Evolutionary conservation across 2,888 invertebrate genomes (phyloP), one percentile per base, ranked within the genome.

Genomic region (Leptopilina drosophilae): DNA sequence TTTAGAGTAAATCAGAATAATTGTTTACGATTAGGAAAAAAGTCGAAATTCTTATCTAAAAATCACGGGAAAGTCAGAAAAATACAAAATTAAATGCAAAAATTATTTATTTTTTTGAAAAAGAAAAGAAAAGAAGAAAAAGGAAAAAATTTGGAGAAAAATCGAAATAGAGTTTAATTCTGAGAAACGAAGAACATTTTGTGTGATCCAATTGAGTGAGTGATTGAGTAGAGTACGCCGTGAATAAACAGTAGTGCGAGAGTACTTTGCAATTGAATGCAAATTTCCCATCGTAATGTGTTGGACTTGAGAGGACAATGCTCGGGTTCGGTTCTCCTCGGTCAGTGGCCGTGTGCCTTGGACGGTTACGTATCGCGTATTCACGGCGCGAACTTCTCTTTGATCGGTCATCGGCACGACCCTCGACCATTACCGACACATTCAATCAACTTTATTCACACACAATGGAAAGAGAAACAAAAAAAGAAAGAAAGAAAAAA

Each of bases 321-420:
- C 87, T 87, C 87, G 87, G 84, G 83, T 77, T 77, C 79, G 82
- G 84, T 82, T 33, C 86, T 79, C 84, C 76, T 81, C 89, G 90
- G 89, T 89, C 90, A 89, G 87, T 89, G 89, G 88, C 89, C 90
- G 88, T 86, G 85, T 83, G 84, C 83, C 84, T 86, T 84, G 87
- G 85, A 90, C 89, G 90, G 90, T 90, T 90, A 89, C 88, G 87
- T 89, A 73, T 91, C 90, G 83, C 82, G 89, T 89, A 91, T 91
- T 91, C 90, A 89, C 87, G 86, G 85, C 88, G 87, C 89, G 85
- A 88, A 87, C 86, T 87, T 86, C 86, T 88, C 86, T 90, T 88
- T 89, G 90, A 90, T 90, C 89, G 91, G 90, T 90, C 91, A 90
- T 90, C 90, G 90, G 89, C 89, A 89, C 89, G 90, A 90, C 88